phyloP scores from a whole-genome alignment of 2,113 vertebrate genomes.

The Sturnira hondurensis region DNA sequence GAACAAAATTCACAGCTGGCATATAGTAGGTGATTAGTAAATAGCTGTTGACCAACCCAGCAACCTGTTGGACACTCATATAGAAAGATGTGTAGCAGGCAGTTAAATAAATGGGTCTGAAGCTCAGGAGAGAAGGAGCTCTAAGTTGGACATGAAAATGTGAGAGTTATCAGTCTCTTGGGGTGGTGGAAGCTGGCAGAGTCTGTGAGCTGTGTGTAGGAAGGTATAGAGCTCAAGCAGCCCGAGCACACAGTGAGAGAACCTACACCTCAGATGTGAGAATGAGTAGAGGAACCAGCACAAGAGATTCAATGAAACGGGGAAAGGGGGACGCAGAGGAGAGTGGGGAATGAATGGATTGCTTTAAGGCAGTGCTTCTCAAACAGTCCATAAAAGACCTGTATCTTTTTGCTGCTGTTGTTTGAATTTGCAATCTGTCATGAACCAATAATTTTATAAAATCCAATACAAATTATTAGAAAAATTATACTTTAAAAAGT shows the following conservation, averaged over 20 bases:
- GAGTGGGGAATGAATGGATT: not conserved
- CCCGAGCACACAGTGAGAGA: not conserved
- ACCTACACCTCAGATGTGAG: not conserved
- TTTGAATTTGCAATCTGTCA: not conserved
- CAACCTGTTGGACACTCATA: not conserved
- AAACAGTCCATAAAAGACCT: not conserved
- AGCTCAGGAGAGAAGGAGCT: not conserved
- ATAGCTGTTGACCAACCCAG: not conserved
- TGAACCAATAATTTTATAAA: not conserved
- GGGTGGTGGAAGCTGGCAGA: not conserved
- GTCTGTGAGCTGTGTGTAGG: not conserved
- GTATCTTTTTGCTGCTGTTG: not conserved
- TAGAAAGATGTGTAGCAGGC: not conserved
- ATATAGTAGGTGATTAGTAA: not conserved
- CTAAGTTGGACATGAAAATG: not conserved
- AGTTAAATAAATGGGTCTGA: not conserved
- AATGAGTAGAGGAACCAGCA: not conserved
- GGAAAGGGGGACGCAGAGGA: not conserved
- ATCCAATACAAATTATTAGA: not conserved
- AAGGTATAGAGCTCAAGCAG: not conserved
- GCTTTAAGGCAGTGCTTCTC: not conserved
- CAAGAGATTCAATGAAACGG: not conserved
- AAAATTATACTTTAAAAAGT: slow-evolving; percentile 6
- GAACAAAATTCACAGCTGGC: not conserved
- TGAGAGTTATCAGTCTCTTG: not conserved